A percentile compares a stretch with the other conserved stretches of the same genome.
Conservation (phyloP, 2,113 vertebrate species). For the Spheniscus mendiculus region DNA sequence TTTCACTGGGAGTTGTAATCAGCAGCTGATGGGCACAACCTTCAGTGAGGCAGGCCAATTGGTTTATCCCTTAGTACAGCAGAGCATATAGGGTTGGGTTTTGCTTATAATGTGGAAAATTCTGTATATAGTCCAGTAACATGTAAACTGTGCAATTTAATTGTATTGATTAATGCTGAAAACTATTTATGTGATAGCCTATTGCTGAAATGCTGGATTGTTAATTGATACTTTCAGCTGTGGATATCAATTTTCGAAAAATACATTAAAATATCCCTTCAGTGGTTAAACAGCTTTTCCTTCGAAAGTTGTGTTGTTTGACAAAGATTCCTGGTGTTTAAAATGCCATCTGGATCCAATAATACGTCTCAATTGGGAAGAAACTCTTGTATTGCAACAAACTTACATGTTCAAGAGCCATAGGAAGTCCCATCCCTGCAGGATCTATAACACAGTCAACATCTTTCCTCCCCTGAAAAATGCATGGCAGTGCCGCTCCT, state of each 20-base stretch:
- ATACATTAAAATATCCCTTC: neutral
- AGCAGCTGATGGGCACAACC: neutral
- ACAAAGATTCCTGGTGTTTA: neutral
- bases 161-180: neutral
- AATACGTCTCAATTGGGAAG: neutral
- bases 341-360: conserved; percentile 49
- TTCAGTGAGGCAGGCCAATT: neutral
- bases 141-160: neutral
- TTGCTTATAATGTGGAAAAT: neutral
- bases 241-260: neutral
- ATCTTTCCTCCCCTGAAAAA: conserved; percentile 2
- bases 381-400: neutral
- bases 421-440: conserved; percentile 38
- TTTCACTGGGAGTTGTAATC: neutral
- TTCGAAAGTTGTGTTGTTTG: neutral
- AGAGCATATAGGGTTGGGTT: neutral
- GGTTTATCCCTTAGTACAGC: neutral
- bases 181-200: neutral
- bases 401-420: neutral
- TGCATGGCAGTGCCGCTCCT: neutral
- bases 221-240: neutral
- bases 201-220: neutral
- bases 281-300: neutral
- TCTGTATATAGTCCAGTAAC: neutral
- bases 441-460: conserved; percentile 14